These are phyloP conservation scores for Hemistola chrysoprasaria DNA, from an alignment of 2,888 invertebrate species.

Conservation along the genomic window DNA sequence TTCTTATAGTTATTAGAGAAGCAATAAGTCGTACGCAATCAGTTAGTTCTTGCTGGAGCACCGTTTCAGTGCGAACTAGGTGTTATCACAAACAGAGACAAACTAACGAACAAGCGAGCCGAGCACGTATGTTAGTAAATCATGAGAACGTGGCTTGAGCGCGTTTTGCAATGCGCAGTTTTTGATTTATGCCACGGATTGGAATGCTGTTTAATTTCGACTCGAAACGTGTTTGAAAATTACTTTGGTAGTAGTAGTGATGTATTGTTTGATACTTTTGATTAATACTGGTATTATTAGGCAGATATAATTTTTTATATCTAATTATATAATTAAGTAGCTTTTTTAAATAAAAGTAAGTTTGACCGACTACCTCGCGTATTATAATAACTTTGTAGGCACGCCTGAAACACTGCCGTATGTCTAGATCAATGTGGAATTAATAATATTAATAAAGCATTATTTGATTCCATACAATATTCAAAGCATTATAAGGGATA, in stretches of 20 bases:
- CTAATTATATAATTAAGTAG: too few species aligned
- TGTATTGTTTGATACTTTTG: not conserved
- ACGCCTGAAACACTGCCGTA: too few species aligned
- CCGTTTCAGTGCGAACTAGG: constrained; percentile 10
- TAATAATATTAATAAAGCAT: too few species aligned
- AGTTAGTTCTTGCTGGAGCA: constrained; percentile 13
- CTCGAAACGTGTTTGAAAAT: constrained; percentile 4
- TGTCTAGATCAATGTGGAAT: too few species aligned
- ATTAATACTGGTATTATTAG: too few species aligned
- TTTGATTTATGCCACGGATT: constrained; percentile 30
- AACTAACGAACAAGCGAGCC: constrained; percentile 21
- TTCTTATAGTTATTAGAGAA: not conserved
- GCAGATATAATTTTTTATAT: too few species aligned
- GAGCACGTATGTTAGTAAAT: constrained; percentile 35
- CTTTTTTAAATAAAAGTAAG: too few species aligned
- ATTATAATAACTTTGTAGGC: too few species aligned
- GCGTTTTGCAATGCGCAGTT: constrained; percentile 28
- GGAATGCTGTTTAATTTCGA: constrained; percentile 28
- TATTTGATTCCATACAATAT: too few species aligned
- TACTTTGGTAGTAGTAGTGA: too few species aligned
- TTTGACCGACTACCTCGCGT: too few species aligned
- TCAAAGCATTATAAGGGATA: too few species aligned
- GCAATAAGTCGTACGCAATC: constrained; percentile 1
- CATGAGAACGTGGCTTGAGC: constrained; percentile 24
- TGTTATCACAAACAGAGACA: constrained; percentile 22